These are phyloP conservation scores for Cheilinus undulatus DNA, from an alignment of 2,113 vertebrate species.

Conservation along the genomic window DNA sequence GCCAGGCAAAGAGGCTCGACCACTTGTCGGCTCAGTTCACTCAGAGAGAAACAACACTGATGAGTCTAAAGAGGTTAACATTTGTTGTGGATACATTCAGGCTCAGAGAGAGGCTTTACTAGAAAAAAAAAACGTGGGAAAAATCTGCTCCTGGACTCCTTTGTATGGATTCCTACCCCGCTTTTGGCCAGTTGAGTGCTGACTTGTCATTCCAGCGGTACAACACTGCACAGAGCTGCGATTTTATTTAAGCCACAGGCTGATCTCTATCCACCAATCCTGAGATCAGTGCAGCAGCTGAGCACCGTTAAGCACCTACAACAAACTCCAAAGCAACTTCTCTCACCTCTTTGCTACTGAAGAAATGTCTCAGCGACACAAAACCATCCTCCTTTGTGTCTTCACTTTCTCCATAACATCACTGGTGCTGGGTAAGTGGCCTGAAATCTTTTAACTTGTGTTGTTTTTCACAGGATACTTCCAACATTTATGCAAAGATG, in stretches of 20 bases:
- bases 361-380: conserved; percentile 51
- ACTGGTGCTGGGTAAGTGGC: conserved; percentile 58
- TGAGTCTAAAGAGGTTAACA: background rate
- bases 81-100: conserved; percentile 15
- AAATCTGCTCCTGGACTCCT: background rate
- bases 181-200: conserved; percentile 22
- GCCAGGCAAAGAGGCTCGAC: conserved; percentile 52
- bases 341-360: background rate
- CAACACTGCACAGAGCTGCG: conserved; percentile 29
- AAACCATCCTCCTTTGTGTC: conserved; percentile 31
- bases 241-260: conserved; percentile 39
- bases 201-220: conserved; percentile 3
- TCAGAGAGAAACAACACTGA: background rate
- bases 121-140: background rate
- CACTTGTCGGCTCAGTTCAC: conserved; percentile 6
- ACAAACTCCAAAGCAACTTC: conserved; percentile 20
- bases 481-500: too few relatives aligned
- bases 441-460: background rate
- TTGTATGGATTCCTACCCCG: conserved; percentile 8
- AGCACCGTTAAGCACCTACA: conserved; percentile 25
- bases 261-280: conserved; percentile 27
- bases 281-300: conserved; percentile 30
- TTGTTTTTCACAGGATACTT: too few relatives aligned
- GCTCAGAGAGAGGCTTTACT: conserved; percentile 29
- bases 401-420: conserved; percentile 26